phyloP scores from a whole-genome alignment of 2,797 vertebrate genomes.

The Pseudocheirus occidentalis region DNA sequence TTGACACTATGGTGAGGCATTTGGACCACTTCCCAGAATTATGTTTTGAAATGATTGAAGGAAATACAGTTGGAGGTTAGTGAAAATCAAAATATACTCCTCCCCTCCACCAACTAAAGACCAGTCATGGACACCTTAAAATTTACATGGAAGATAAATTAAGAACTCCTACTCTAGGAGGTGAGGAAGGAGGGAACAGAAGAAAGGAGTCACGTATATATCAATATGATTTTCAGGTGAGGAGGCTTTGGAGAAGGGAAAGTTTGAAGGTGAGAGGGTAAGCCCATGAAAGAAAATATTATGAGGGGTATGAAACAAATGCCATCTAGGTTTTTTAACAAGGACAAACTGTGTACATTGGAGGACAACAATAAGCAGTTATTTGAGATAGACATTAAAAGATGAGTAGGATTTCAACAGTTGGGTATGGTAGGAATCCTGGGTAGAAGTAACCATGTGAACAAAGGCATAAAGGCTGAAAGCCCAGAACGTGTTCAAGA shows the following conservation, averaged over 20 bases:
- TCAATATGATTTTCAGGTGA: not conserved
- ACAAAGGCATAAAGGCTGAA: not conserved
- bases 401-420: not conserved
- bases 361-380: not conserved
- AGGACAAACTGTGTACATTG: not conserved
- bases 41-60: not conserved
- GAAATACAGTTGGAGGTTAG: not conserved
- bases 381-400: not conserved
- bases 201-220: not conserved
- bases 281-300: not conserved
- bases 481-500: not conserved
- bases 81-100: not conserved
- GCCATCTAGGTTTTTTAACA: not conserved
- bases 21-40: not conserved
- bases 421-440: not conserved
- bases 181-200: not conserved
- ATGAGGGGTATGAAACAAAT: not conserved
- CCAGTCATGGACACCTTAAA: not conserved
- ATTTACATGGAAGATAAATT: not conserved
- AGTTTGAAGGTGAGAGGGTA: not conserved
- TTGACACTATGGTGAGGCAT: not conserved
- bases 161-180: not conserved
- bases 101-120: not conserved
- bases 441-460: not conserved
- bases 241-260: not conserved